phyloP scores from a whole-genome alignment of 2,888 invertebrate genomes.

The Epistrophe eligans region DNA sequence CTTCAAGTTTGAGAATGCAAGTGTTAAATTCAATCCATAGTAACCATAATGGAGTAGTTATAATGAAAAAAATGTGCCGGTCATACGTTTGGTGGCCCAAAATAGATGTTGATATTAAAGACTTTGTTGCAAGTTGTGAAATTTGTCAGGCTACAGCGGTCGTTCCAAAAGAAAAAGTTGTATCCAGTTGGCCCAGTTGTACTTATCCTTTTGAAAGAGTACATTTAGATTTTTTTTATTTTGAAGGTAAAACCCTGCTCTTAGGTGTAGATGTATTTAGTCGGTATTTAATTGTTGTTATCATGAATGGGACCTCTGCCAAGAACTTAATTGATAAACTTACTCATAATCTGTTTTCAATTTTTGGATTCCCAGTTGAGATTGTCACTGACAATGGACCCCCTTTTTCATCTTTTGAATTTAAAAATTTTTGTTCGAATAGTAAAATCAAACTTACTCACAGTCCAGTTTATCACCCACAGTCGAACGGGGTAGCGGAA shows the following conservation, averaged over 20 bases:
- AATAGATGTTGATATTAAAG: constrained; percentile 77
- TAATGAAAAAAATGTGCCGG: constrained; percentile 78
- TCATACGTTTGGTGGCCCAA: constrained; percentile 78
- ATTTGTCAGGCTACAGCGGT: constrained; percentile 34
- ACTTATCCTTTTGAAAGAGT: constrained; percentile 40
- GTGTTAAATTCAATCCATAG: constrained; percentile 73
- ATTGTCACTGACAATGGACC: constrained; percentile 10
- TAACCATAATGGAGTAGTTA: constrained; percentile 77
- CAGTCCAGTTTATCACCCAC: constrained; percentile 28
- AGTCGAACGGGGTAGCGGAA: constrained; percentile 40
- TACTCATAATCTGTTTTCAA: constrained; percentile 29
- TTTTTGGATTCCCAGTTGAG: constrained; percentile 43
- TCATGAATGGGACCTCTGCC: constrained; percentile 23
- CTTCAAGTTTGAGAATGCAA: constrained; percentile 35
- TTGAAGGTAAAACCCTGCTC: constrained; percentile 14
- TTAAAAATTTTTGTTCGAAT: constrained; percentile 33
- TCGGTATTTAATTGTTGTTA: constrained; percentile 8
- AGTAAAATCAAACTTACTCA: constrained; percentile 40
- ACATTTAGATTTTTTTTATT: constrained; percentile 43
- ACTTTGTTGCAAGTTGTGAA: constrained; percentile 71
- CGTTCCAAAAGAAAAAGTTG: constrained; percentile 35
- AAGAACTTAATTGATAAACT: constrained; percentile 32
- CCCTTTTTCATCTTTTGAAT: constrained; percentile 41
- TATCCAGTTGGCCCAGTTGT: constrained; percentile 32
- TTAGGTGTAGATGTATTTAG: constrained; percentile 7